These are phyloP conservation scores for Mustela nigripes DNA, from an alignment of 2,113 vertebrate genomes.

Conservation along the genomic window DNA sequence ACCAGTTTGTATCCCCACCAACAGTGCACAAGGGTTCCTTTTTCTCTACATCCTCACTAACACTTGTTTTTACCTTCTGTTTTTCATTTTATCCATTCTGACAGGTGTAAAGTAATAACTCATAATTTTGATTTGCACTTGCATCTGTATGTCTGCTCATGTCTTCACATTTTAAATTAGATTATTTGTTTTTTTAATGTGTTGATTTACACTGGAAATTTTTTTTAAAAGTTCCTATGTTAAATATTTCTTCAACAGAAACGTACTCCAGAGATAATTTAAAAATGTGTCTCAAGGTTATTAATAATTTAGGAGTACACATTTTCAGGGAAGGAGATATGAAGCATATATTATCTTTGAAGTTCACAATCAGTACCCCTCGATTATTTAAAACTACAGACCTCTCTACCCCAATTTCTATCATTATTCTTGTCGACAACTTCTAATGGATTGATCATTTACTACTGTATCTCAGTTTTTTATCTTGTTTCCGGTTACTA, in stretches of 20 bases:
- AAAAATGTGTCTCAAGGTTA: background rate
- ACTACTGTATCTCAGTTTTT: background rate
- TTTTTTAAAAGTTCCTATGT: background rate
- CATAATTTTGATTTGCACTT: background rate
- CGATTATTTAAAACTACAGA: background rate
- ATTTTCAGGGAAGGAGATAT: background rate
- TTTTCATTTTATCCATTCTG: background rate
- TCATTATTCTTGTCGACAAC: background rate
- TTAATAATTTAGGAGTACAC: background rate
- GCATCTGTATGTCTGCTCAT: background rate
- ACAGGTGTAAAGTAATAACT: background rate
- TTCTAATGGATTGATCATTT: background rate
- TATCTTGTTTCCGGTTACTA: background rate
- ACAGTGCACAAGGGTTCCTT: background rate
- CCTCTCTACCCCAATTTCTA: background rate
- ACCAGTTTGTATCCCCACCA: background rate
- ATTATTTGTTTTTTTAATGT: background rate
- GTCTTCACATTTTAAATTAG: background rate
- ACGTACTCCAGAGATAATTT: background rate
- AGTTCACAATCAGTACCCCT: background rate
- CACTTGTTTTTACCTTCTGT: background rate
- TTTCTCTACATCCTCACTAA: background rate
- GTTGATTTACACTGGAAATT: background rate
- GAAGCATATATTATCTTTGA: background rate
- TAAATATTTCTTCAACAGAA: background rate